Evolutionary conservation across 2,888 invertebrate genomes (phyloP), one percentile per base, ranked within the genome.

Genomic region (Zhengitettix transpicula): DNA sequence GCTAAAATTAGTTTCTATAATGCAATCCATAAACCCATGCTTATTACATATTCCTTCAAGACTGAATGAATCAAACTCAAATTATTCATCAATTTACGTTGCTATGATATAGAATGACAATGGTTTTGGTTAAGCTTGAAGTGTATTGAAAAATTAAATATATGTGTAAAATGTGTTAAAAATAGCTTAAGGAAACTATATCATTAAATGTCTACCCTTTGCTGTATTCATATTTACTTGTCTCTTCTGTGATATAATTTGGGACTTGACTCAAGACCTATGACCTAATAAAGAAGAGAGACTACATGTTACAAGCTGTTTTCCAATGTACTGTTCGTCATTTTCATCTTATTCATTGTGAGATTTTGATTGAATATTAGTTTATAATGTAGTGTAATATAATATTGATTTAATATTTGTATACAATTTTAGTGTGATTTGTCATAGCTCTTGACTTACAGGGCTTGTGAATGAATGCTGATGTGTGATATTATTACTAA

Each of bases 241-340:
- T 57, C 58, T 53, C 58, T 52, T 58, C 58, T 58, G 58, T 58
- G 58, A 58, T 58, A 58, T 52, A 42, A 58, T 47, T 57, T 16
- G 58, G 52, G 53, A 42, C 40, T 52, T 58, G 16, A 17, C 42
- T 52, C 17, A 42, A 52, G n/a, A 16, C 16, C 17, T 15, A 41
- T 14, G 12, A 52, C 40, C 40, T 17, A 14, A 15, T 16, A 15
- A 40, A 52, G 52, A 15, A 17, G 52, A 17, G 40, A 52, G 16
- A 52, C n/a, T 40, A 12, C 47, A 42, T 42, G 15, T 16, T 44
- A 17, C 47, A 17, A 44, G 28, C 28, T 28, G 42, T n/a, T 56
- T 44, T 28, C 28, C 28, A 28, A 28, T 28, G 28, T 28, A 28
- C 28, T 28, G 28, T 28, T 28, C n/a, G 47, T 47, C n/a, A n/a